Conservation (phyloP, 2,797 vertebrate genomes). For the Cynopterus sphinx region DNA sequence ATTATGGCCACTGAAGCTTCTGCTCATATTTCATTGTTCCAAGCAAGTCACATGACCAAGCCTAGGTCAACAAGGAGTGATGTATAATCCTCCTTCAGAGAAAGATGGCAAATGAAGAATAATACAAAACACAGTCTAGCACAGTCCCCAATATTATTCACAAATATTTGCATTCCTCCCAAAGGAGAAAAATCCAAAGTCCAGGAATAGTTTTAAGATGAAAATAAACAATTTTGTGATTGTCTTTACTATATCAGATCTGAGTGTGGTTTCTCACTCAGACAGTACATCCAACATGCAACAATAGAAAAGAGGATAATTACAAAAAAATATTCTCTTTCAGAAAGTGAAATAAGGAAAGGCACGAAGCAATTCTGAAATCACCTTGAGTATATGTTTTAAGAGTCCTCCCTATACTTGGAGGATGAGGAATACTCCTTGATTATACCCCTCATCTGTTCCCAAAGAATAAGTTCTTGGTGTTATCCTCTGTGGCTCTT, state of each 20-base stretch:
- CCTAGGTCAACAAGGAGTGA: background rate
- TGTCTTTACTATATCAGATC: background rate
- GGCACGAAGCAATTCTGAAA: background rate
- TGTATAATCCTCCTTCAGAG: background rate
- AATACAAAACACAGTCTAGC: background rate
- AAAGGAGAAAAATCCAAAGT: background rate
- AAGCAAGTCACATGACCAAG: background rate
- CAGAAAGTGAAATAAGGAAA: background rate
- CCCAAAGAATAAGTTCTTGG: background rate
- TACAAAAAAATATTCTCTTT: background rate
- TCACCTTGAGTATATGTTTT: background rate
- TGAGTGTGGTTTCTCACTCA: background rate
- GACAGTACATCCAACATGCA: background rate
- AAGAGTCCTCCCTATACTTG: background rate
- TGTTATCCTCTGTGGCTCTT: background rate
- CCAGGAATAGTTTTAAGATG: background rate
- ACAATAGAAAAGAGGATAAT: background rate
- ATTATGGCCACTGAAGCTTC: background rate
- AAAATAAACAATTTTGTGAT: background rate
- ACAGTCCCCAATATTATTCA: background rate
- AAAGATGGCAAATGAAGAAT: background rate
- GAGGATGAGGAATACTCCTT: background rate
- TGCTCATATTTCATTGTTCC: background rate
- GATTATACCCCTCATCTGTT: background rate
- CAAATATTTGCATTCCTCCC: background rate